These are phyloP conservation scores for Caenorhabditis drosophilae DNA, from an alignment of 2,888 invertebrate genomes.

Conservation along the genomic window DNA sequence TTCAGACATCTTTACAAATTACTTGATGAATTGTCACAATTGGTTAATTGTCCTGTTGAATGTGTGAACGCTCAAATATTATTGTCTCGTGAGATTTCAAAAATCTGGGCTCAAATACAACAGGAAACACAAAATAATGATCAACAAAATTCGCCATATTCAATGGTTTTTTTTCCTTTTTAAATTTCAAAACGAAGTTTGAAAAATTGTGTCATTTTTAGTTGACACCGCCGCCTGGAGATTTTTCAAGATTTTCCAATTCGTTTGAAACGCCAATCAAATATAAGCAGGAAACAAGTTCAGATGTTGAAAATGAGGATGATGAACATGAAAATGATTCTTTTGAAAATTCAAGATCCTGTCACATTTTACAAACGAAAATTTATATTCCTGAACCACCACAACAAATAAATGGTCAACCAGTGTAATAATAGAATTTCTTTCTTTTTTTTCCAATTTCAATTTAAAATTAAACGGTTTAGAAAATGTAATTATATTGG, in stretches of 20 bases:
- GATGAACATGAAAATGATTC: conserved; percentile 9
- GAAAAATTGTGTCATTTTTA: conserved; percentile 5
- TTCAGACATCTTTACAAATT: conserved; percentile 34
- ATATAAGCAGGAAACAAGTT: not conserved
- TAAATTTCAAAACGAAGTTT: not conserved
- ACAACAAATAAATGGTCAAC: conserved; percentile 16
- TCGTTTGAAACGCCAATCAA: conserved; percentile 22
- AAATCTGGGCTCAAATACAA: conserved; percentile 15
- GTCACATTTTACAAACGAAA: conserved; percentile 28
- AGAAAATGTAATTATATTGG: conserved; percentile 51
- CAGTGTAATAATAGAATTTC: conserved; percentile 18
- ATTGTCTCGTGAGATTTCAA: conserved; percentile 23
- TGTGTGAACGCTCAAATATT: conserved; percentile 20
- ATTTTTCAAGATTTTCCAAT: not conserved
- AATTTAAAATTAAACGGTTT: not conserved
- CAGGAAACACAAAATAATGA: not conserved
- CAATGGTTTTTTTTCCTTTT: not conserved
- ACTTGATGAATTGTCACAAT: conserved; percentile 30
- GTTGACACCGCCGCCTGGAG: not conserved
- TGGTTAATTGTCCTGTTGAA: conserved; percentile 14
- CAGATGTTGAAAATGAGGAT: not conserved
- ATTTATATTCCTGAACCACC: conserved; percentile 44
- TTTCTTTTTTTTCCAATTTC: not conserved
- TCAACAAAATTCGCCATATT: not conserved
- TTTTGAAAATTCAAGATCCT: not conserved